Conservation (phyloP, 2,888 invertebrate species). For the Himalopsyche japonica region DNA sequence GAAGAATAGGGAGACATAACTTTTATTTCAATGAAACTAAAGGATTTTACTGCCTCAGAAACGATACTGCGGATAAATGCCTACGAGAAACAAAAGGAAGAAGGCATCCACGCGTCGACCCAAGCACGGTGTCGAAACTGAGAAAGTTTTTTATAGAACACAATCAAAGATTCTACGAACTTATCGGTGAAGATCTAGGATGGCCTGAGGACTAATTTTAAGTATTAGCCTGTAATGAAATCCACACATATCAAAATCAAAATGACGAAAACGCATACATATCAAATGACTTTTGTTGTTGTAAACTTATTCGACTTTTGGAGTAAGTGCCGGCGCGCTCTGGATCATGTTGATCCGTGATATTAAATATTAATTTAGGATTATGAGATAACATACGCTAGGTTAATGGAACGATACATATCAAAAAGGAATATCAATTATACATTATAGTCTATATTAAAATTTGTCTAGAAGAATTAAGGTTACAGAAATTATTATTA, state of each 20-base stretch:
- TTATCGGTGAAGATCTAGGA: conserved; percentile 89
- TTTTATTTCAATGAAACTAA: conserved; percentile 97
- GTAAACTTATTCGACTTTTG: background rate
- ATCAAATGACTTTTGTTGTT: conserved; percentile 20
- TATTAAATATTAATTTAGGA: conserved; percentile 29
- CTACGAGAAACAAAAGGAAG: conserved; percentile 81
- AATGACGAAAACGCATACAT: conserved; percentile 35
- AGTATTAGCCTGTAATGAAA: conserved; percentile 29
- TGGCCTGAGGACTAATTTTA: conserved; percentile 82
- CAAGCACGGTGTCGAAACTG: conserved; percentile 76
- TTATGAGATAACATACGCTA: conserved; percentile 17
- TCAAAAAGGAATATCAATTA: conserved; percentile 23
- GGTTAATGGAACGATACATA: conserved; percentile 29
- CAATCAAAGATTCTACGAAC: conserved; percentile 89
- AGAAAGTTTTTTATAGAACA: conserved; percentile 87
- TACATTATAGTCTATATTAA: background rate
- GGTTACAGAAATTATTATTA: background rate
- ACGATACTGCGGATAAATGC: conserved; percentile 84
- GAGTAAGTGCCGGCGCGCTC: conserved; percentile 22
- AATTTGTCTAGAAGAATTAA: background rate
- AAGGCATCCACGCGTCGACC: conserved; percentile 83
- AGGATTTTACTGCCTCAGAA: conserved; percentile 91
- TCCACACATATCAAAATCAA: conserved; percentile 34
- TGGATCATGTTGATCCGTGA: conserved; percentile 42
- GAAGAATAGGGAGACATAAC: conserved; percentile 74